A percentile compares a stretch with the other conserved stretches of the same genome.
Evolutionary conservation across 2,113 vertebrate genomes (phyloP).

Genomic region (Pipa parva): DNA sequence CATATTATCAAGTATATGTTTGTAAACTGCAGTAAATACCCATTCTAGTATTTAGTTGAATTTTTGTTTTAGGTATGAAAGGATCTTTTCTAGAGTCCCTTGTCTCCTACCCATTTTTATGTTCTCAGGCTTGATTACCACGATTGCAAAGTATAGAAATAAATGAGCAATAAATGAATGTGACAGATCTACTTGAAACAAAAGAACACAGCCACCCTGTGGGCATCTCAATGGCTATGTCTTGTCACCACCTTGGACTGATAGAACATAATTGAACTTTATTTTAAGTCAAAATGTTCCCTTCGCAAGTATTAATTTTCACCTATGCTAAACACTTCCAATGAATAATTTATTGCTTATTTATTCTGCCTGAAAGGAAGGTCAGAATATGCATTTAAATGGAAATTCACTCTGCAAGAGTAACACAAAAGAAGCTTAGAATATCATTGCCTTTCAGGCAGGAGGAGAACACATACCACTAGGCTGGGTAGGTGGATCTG

Average conservation of each 20-base stretch:
- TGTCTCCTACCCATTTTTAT: background rate
- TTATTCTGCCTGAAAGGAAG: slow-evolving; percentile 55
- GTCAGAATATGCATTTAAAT: slow-evolving; percentile 50
- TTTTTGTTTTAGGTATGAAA: no score
- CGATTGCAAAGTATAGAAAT: slow-evolving; percentile 1
- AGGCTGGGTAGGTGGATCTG: background rate
- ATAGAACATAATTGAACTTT: slow-evolving; percentile 26
- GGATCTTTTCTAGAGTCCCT: background rate
- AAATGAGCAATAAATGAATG: background rate
- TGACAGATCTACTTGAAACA: background rate
- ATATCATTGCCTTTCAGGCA: slow-evolving; percentile 33
- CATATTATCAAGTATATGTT: no score
- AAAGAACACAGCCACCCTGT: slow-evolving; percentile 7
- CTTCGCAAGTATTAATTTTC: slow-evolving; percentile 49
- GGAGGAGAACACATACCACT: slow-evolving; percentile 29
- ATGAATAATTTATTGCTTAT: slow-evolving; percentile 56
- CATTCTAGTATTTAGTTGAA: no score
- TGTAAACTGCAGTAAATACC: no score
- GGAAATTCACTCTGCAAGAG: slow-evolving; percentile 40
- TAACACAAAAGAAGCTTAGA: slow-evolving; percentile 39
- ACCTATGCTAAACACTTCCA: slow-evolving; percentile 47
- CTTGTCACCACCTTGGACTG: slow-evolving; percentile 22
- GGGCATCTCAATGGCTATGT: slow-evolving; percentile 7
- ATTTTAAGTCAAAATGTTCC: slow-evolving; percentile 22
- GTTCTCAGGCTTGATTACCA: slow-evolving; percentile 2